phyloP scores from a whole-genome alignment of 1,140 invertebrate genomes.

The Araneus ventricosus region DNA sequence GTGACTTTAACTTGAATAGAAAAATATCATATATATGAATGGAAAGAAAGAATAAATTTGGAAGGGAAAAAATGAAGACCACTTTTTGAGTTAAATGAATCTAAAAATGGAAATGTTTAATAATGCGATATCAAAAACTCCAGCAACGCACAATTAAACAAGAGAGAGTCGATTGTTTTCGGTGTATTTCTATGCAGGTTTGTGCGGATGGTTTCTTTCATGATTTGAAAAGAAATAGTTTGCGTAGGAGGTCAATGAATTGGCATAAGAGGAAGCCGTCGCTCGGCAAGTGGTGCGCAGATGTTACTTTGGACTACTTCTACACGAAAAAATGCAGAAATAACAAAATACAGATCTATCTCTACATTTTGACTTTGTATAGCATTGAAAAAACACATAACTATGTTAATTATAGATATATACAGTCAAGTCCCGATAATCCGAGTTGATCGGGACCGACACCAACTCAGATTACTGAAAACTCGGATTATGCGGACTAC shows the following conservation, averaged over 20 bases:
- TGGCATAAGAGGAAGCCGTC: background rate
- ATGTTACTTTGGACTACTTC: background rate
- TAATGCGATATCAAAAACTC: background rate
- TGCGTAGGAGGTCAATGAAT: slow-evolving; percentile 38
- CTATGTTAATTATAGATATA: background rate
- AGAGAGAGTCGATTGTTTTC: background rate
- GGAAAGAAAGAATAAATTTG: too few relatives aligned
- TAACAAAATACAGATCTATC: background rate
- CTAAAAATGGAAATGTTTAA: background rate
- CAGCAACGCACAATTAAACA: background rate
- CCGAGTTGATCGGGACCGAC: too few relatives aligned
- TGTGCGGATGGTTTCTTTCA: background rate
- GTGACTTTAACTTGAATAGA: too few relatives aligned
- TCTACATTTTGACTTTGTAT: too few relatives aligned
- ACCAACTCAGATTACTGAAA: too few relatives aligned
- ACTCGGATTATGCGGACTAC: too few relatives aligned
- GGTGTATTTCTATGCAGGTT: background rate
- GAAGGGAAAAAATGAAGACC: too few relatives aligned
- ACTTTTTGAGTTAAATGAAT: too few relatives aligned
- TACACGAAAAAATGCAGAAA: background rate
- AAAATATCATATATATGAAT: too few relatives aligned
- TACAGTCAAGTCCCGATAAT: too few relatives aligned
- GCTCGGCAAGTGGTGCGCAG: background rate
- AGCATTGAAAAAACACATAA: too few relatives aligned
- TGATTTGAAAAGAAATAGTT: background rate